Conservation (phyloP, 2,113 vertebrate species). For the Colaptes auratus region DNA sequence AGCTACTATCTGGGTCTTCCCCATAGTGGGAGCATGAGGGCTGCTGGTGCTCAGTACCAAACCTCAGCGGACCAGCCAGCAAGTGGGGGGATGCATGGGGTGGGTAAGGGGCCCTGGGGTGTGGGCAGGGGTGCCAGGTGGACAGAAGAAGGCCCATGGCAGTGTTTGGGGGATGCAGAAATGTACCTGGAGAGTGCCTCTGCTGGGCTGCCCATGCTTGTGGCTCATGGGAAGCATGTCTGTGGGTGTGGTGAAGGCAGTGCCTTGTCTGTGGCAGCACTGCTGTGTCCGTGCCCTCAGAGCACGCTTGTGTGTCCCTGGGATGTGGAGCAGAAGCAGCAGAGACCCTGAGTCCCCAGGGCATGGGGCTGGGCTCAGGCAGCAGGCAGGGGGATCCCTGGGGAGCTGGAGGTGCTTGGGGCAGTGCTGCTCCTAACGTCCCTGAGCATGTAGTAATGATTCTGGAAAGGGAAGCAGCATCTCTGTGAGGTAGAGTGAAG, state of each 20-base stretch:
- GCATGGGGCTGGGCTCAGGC: not conserved
- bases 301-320: not conserved
- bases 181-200: not conserved
- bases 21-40: not conserved
- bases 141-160: fast-evolving
- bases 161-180: not conserved
- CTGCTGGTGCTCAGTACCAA: not conserved
- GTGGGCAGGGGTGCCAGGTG: fast-evolving
- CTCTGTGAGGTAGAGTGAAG: not conserved
- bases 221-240: not conserved
- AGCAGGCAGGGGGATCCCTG: not conserved
- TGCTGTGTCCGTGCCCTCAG: not conserved
- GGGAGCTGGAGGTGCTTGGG: not conserved
- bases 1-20: not conserved
- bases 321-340: not conserved
- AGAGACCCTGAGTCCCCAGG: not conserved
- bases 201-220: not conserved
- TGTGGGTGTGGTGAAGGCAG: not conserved
- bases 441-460: not conserved
- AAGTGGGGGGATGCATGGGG: fast-evolving
- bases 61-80: not conserved
- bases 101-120: not conserved
- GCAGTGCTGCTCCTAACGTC: not conserved
- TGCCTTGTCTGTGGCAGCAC: not conserved
- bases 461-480: not conserved